Base-by-base conservation (phyloP, 2,888 invertebrate genomes). In the Bibio marci region DNA sequence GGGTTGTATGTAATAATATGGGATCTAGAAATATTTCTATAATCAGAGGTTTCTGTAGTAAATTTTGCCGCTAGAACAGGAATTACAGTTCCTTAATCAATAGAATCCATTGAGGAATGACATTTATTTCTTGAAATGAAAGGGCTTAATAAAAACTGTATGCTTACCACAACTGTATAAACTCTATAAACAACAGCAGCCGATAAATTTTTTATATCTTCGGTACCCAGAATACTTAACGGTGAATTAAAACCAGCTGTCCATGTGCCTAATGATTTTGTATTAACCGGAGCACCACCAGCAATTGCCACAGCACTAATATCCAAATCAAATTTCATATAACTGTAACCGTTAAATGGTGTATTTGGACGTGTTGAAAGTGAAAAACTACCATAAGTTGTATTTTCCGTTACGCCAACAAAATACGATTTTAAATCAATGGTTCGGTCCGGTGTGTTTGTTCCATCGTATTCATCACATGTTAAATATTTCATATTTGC, bases 161-260 rank as follows among this genome's bases (percentile, higher is more conserved):
- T 27, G 7, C 6, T 65, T 63, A 87, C 87, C 67, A 80, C 70
- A 19, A 87, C 78, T 1, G 88, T 86, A 36, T 81, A 81, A 38
- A 92, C 75, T 47, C 86, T 70, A 62, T 90, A 91, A n/a, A 82
- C 81, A 25, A 80, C 74, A 49, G 80, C 76, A 4, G 86, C 83
- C 1, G 79, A 78, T 48, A 80, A 76, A 58, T 79, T 82, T 48
- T 66, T 70, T 69, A 82, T 74, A 37, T 70, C 70, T 46, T 68
- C 69, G 33, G 73, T 70, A 57, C 76, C 73, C 46, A 66, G 68
- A 48, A 78, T 70, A 35, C 70, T 63, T 39, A 88, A 60, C 11
- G 73, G 70, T 28, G 71, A 72, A 42, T 74, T 67, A 19, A 83
- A 69, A 17, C 82, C 81, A 12, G 85, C 78, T 48, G 73, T 71